Evolutionary conservation across 2,888 invertebrate genomes (phyloP), one percentile per base, ranked within the genome.

Genomic region (Trachelus troglodyta): DNA sequence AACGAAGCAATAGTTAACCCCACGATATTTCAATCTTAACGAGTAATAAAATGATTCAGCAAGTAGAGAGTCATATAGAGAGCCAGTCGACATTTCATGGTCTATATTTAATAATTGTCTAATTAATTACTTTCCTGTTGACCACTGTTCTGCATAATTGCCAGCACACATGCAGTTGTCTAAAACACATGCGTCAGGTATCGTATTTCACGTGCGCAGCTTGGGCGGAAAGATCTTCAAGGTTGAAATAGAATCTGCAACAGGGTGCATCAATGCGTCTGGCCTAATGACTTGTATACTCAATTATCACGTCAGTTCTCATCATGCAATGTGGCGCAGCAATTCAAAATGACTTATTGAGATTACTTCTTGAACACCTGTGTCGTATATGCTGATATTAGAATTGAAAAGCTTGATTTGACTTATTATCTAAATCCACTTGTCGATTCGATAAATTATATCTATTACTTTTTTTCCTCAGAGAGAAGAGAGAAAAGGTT

Each of bases 401-500:
- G 0, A 23, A 23, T 56, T 9, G 1, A 56, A 6, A 56, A 2
- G 56, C 56, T 56, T 56, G 56, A 56, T 23, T 56, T 2, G 56
- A 23, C 56, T 56, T 9, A 56, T 56, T 23, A 56, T 56, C 56
- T 56, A 56, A 56, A 56, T 9, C 56, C 56, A 23, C 15, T 56
- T 56, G 56, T 56, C 56, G 9, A 23, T 56, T 23, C 23, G 56
- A 56, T 56, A 15, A 23, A 23, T 56, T 56, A 9, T 56, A 56
- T 56, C 23, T 56, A 9, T 4, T 23, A 4, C 0, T 3, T 30
- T 68, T 33, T 1, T 73, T 9, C 15, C 75, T 87, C 88, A 93
- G 92, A 0, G 96, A 97, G 89, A 92, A 93, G n/a, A 94, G 94
- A 6, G 93, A 94, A 77, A 96, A 96, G 89, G 94, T 95, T 6